phyloP scores from a whole-genome alignment of 2,888 invertebrate species.

The Schrankia costaestrigalis region DNA sequence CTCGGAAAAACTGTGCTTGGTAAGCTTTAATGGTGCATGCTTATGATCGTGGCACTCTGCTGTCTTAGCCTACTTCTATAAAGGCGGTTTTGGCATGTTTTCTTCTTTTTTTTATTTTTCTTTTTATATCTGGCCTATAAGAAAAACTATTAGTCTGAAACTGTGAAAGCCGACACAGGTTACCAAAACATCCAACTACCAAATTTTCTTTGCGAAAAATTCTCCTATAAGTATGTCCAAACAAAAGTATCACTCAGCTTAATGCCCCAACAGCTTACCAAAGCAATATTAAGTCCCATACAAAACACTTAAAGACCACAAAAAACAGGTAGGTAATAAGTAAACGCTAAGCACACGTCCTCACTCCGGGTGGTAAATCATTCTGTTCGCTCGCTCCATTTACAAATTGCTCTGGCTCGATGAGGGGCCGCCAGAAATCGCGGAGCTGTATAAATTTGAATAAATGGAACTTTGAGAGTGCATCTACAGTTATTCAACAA shows the following conservation, averaged over 20 bases:
- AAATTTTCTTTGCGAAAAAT: too few relatives aligned
- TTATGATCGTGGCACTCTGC: too few relatives aligned
- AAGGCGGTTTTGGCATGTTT: too few relatives aligned
- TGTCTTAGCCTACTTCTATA: too few relatives aligned
- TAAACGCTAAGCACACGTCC: constrained; percentile 24
- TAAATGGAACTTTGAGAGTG: constrained; percentile 51
- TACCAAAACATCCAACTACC: too few relatives aligned
- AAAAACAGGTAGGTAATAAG: constrained; percentile 19
- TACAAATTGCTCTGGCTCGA: constrained; percentile 68
- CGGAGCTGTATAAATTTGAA: constrained; percentile 68
- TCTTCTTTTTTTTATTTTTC: too few relatives aligned
- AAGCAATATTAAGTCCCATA: constrained; percentile 15
- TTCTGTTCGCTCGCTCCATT: constrained; percentile 59
- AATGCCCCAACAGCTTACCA: background rate
- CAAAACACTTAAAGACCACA: constrained; percentile 18
- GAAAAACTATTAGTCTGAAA: too few relatives aligned
- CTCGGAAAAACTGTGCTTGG: too few relatives aligned
- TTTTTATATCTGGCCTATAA: too few relatives aligned
- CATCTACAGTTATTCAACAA: constrained; percentile 41
- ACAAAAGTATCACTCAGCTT: constrained; percentile 5
- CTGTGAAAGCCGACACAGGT: too few relatives aligned
- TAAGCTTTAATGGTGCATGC: too few relatives aligned
- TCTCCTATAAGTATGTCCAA: too few relatives aligned
- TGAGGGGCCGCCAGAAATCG: constrained; percentile 52
- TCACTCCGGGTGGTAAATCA: constrained; percentile 45